phyloP scores from a whole-genome alignment of 2,797 vertebrate genomes.

The Peromyscus nudipes region DNA sequence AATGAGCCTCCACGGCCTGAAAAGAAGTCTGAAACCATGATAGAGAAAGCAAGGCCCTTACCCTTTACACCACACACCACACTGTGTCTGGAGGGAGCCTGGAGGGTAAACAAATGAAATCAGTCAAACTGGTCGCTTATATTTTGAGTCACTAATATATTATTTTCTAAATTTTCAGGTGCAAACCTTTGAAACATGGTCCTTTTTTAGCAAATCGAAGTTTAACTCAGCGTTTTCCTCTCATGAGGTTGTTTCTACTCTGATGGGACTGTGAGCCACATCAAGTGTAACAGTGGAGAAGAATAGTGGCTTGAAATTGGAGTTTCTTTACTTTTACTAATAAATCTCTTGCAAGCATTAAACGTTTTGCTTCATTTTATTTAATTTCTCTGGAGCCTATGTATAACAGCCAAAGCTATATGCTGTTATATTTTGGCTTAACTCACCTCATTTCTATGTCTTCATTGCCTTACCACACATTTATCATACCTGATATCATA shows the following conservation, averaged over 20 bases:
- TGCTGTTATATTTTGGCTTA: neutral
- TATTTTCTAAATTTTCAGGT: neutral
- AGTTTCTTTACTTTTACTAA: slow-evolving; percentile 9
- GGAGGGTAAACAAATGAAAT: neutral
- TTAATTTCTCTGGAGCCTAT: neutral
- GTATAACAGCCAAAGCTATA: neutral
- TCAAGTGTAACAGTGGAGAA: neutral
- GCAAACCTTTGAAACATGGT: neutral
- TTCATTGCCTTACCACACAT: neutral
- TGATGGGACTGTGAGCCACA: neutral
- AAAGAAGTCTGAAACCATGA: neutral
- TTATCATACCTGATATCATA: neutral
- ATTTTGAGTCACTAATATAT: neutral
- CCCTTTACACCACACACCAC: neutral
- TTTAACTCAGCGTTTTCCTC: no score
- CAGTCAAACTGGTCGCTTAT: neutral
- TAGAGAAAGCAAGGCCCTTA: neutral
- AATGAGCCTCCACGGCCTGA: neutral
- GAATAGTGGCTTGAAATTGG: neutral
- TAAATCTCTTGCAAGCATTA: neutral
- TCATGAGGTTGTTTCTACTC: neutral
- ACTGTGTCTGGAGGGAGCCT: neutral
- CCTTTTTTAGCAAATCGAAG: neutral
- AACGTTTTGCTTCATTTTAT: neutral
- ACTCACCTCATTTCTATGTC: neutral